phyloP scores from a whole-genome alignment of 2,888 invertebrate species.

The Melanostoma scalare region DNA sequence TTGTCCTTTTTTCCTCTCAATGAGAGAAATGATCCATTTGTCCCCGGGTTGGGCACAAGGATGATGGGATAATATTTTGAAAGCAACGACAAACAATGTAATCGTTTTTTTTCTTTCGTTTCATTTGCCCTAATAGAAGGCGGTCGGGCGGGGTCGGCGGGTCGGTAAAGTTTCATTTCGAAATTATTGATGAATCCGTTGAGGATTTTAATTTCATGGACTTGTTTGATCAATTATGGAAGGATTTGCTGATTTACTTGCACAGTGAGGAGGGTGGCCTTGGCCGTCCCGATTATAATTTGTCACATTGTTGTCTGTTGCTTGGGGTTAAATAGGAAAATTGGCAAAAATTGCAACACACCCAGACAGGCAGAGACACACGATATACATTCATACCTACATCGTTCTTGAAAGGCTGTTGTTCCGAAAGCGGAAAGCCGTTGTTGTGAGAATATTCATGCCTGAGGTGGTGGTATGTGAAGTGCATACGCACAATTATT shows the following conservation, averaged over 20 bases:
- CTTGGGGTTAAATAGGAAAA: constrained; percentile 46
- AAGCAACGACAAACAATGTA: constrained; percentile 65
- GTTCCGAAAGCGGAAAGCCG: not conserved
- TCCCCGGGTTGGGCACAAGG: not conserved
- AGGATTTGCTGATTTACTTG: constrained; percentile 29
- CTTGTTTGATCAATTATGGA: constrained; percentile 48
- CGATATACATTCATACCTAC: constrained; percentile 25
- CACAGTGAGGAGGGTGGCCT: not conserved
- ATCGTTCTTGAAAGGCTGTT: constrained; percentile 9
- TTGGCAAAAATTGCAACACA: constrained; percentile 29
- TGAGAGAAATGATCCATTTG: constrained; percentile 43
- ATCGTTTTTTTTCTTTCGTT: constrained; percentile 40
- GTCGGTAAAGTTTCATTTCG: constrained; percentile 38
- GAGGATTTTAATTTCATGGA: constrained; percentile 52
- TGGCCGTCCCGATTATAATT: constrained; percentile 7
- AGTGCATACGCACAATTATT: constrained; percentile 51
- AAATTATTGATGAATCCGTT: constrained; percentile 62
- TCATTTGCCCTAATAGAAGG: constrained; percentile 31
- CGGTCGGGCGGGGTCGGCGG: constrained; percentile 11
- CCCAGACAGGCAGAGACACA: constrained; percentile 11
- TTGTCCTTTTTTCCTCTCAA: constrained; percentile 28
- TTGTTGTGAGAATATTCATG: constrained; percentile 13
- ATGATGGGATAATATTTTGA: constrained; percentile 62
- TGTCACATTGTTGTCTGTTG: constrained; percentile 47
- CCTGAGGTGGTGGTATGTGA: constrained; percentile 28